A percentile compares a stretch with the other conserved stretches of the same genome.
Conservation (phyloP, 2,888 invertebrate species). For the Thera britannica region DNA sequence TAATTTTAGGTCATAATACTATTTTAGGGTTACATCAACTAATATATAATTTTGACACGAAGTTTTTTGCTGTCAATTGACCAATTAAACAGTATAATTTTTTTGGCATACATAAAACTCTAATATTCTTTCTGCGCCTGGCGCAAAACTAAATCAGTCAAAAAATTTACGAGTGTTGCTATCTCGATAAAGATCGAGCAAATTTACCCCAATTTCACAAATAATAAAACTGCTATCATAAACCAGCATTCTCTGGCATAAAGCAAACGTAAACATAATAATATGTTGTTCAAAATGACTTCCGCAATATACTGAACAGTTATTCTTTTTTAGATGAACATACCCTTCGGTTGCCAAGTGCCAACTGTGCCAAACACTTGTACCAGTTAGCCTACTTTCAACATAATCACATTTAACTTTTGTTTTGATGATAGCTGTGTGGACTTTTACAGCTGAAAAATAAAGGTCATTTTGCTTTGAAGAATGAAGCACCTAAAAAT, state of each 20-base stretch:
- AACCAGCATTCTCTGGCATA: slow-evolving; percentile 42
- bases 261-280: slow-evolving; percentile 49
- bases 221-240: slow-evolving; percentile 33
- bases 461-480: slow-evolving; percentile 10
- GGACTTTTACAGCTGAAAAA: slow-evolving; percentile 7
- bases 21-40: too few relatives aligned
- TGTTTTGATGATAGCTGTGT: slow-evolving; percentile 15
- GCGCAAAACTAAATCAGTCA: not conserved
- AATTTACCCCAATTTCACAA: slow-evolving; percentile 31
- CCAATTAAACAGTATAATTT: too few relatives aligned
- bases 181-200: slow-evolving; percentile 20
- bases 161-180: not conserved
- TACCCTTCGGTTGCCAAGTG: slow-evolving; percentile 53
- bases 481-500: not conserved
- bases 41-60: too few relatives aligned
- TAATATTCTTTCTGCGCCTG: too few relatives aligned
- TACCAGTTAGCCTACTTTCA: slow-evolving; percentile 61
- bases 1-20: too few relatives aligned
- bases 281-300: slow-evolving; percentile 54
- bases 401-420: slow-evolving; percentile 49
- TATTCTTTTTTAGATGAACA: slow-evolving; percentile 56
- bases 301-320: slow-evolving; percentile 54
- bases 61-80: too few relatives aligned
- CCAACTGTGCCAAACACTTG: slow-evolving; percentile 62
- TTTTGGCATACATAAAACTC: too few relatives aligned